Evolutionary conservation across 2,888 invertebrate species (phyloP).

Genomic region (Ypsolopha scabrella): DNA sequence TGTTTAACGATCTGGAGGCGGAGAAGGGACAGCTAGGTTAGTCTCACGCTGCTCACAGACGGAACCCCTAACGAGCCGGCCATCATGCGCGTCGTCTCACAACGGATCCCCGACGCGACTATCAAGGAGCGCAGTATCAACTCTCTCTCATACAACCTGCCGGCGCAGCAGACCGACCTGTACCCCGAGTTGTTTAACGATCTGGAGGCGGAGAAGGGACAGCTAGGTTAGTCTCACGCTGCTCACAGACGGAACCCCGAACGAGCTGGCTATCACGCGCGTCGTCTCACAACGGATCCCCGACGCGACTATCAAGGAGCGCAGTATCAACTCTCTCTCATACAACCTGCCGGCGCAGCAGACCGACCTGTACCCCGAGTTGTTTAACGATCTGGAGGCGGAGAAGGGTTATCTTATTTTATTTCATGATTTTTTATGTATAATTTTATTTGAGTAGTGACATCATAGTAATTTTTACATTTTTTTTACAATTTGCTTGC

Average conservation of each 20-base stretch:
- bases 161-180: slow-evolving; percentile 56
- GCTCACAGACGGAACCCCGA: slow-evolving; percentile 43
- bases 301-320: slow-evolving; percentile 31
- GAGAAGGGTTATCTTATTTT: no score
- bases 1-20: slow-evolving; percentile 75
- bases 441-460: no score
- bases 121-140: slow-evolving; percentile 29
- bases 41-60: slow-evolving; percentile 70
- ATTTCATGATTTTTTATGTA: no score
- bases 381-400: slow-evolving; percentile 75
- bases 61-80: slow-evolving; percentile 24
- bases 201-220: slow-evolving; percentile 70
- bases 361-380: slow-evolving; percentile 64
- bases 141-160: slow-evolving; percentile 39
- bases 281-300: slow-evolving; percentile 24
- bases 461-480: no score
- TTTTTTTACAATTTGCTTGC: no score
- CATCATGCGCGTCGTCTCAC: slow-evolving; percentile 23
- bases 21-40: slow-evolving; percentile 65
- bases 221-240: slow-evolving; percentile 74
- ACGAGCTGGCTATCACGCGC: slow-evolving; percentile 22
- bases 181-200: slow-evolving; percentile 73
- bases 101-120: slow-evolving; percentile 28
- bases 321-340: slow-evolving; percentile 28
- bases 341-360: slow-evolving; percentile 57